A percentile compares a stretch with the other conserved stretches of the same genome.
These are phyloP conservation scores for Tyto alba DNA, from an alignment of 2,113 vertebrate species.

Conservation along the genomic window DNA sequence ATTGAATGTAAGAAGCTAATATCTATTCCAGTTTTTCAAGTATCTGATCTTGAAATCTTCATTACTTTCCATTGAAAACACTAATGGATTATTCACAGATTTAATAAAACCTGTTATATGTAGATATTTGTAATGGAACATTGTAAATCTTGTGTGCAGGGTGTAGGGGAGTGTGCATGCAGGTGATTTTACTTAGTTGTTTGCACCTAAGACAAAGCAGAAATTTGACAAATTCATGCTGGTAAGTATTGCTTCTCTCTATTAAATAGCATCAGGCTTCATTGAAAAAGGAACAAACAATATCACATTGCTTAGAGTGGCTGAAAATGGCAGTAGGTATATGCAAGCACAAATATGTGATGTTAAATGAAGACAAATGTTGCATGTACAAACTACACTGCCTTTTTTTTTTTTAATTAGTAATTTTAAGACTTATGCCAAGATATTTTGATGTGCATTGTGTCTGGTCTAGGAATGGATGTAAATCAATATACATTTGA, in stretches of 20 bases:
- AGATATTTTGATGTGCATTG: background rate
- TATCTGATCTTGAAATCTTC: background rate
- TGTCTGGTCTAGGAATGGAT: background rate
- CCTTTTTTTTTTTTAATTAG: background rate
- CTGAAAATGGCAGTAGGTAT: background rate
- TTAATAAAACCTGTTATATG: background rate
- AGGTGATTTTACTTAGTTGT: background rate
- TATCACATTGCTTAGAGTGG: background rate
- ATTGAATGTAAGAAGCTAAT: background rate
- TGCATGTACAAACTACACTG: rapidly evolving
- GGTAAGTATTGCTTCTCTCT: background rate
- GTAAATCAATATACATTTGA: background rate
- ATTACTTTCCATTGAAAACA: background rate
- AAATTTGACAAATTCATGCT: background rate
- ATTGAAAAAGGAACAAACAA: background rate
- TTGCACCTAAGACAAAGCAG: background rate
- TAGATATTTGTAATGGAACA: background rate
- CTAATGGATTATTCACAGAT: background rate
- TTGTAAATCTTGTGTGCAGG: background rate
- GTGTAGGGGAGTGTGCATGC: rapidly evolving
- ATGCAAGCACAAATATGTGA: background rate
- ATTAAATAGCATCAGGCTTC: background rate
- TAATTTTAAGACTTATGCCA: background rate
- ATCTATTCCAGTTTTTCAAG: background rate
- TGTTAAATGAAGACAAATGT: background rate